Percentiles rank a stretch among this genome's conserved stretches.
phyloP scores from a whole-genome alignment of 1,140 invertebrate species.

The Trichogramma pretiosum region DNA sequence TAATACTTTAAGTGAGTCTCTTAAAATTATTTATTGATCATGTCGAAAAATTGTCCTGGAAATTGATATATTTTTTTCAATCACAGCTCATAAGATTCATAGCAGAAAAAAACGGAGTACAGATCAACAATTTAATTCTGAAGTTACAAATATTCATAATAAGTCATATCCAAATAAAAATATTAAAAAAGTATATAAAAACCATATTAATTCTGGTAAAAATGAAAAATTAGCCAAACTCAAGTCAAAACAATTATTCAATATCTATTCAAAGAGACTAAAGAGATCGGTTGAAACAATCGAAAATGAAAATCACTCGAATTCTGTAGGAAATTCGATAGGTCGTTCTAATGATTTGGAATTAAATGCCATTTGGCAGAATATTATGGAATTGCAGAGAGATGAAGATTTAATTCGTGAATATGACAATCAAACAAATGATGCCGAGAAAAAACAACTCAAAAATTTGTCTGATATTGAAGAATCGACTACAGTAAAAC shows the following conservation, averaged over 20 bases:
- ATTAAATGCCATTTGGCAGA: conserved; percentile 19
- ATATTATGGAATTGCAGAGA: conserved; percentile 13
- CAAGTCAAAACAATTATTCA: no score
- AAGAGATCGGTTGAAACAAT: background rate
- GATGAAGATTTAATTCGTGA: conserved; percentile 18
- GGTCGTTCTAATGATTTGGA: conserved; percentile 8
- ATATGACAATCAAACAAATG: conserved; percentile 3
- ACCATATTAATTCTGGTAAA: background rate
- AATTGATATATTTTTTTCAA: no score
- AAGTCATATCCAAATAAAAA: background rate
- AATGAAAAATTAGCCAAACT: background rate
- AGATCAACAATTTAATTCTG: no score
- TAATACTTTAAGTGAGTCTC: background rate
- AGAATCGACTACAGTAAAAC: background rate
- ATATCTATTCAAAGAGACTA: conserved; percentile 1
- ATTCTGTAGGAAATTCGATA: background rate
- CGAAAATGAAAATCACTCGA: background rate
- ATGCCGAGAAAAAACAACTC: background rate
- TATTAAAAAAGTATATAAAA: conserved; percentile 5
- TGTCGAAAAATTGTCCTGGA: no score
- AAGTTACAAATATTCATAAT: no score
- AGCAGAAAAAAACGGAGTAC: no score
- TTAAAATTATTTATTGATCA: no score
- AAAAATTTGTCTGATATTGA: background rate
- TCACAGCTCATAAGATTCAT: no score